Percentiles rank a stretch among this genome's conserved stretches.
Evolutionary conservation across 2,113 vertebrate genomes (phyloP).

Genomic region (Emydura subglobosa): DNA sequence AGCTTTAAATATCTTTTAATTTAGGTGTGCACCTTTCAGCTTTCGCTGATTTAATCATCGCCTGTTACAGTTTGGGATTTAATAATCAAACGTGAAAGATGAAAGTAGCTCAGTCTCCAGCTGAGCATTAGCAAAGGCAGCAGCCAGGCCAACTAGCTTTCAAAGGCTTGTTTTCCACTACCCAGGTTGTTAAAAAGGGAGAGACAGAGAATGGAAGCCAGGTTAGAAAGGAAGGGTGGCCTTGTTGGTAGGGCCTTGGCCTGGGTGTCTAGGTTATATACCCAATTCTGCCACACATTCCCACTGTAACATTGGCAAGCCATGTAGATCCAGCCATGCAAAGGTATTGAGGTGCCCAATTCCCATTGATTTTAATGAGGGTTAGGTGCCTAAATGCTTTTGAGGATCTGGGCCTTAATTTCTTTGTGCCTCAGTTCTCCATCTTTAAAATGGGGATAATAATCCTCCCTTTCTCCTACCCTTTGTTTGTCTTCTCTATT

Average conservation of each 20-base stretch:
- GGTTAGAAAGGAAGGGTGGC: neutral
- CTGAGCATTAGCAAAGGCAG: neutral
- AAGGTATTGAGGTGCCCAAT: neutral
- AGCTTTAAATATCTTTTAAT: accelerated
- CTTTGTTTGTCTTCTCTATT: neutral
- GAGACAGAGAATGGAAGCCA: neutral
- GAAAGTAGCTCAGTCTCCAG: neutral
- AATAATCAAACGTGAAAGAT: conserved; percentile 11
- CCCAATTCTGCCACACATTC: accelerated
- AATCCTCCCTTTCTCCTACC: neutral
- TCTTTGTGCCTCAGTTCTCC: neutral
- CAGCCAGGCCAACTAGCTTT: conserved; percentile 28
- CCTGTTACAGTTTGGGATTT: neutral
- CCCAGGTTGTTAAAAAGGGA: neutral
- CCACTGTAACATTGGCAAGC: neutral
- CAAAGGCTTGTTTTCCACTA: neutral
- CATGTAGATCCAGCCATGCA: accelerated
- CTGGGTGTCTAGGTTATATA: accelerated
- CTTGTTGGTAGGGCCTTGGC: neutral
- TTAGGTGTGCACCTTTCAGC: neutral
- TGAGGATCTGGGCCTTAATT: neutral
- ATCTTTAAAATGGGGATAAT: neutral
- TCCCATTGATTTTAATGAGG: neutral
- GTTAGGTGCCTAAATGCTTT: neutral
- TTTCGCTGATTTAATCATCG: neutral